Conservation (phyloP, 2,888 invertebrate species). For the Pseudococcus viburni region DNA sequence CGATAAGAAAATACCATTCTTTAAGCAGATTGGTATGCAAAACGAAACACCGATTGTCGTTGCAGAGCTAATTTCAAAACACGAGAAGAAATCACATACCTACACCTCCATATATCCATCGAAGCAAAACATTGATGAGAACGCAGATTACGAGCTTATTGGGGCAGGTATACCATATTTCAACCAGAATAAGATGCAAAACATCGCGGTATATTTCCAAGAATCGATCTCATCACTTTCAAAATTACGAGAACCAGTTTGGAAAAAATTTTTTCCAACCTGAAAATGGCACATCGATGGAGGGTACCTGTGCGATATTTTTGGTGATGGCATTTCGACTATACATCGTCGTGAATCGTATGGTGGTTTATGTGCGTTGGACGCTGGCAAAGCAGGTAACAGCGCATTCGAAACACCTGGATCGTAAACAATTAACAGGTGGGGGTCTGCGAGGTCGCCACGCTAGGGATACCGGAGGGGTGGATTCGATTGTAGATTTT, state of each 20-base stretch:
- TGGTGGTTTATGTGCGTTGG: background rate
- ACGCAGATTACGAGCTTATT: background rate
- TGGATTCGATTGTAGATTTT: slow-evolving; percentile 61
- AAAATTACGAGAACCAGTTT: background rate
- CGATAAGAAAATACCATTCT: too few species aligned
- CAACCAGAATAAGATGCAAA: too few species aligned
- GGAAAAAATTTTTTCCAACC: background rate
- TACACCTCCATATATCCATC: background rate
- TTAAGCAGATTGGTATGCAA: background rate
- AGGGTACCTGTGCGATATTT: background rate
- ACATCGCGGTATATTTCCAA: background rate
- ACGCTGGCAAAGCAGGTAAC: background rate
- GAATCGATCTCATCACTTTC: background rate
- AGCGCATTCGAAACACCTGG: slow-evolving; percentile 52
- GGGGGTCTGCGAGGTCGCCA: slow-evolving; percentile 40
- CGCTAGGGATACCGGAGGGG: slow-evolving; percentile 16
- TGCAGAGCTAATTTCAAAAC: background rate
- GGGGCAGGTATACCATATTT: background rate
- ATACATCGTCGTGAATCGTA: background rate
- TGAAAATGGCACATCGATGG: background rate
- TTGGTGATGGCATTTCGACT: background rate
- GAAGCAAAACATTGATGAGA: background rate
- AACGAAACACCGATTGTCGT: background rate
- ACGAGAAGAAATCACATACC: background rate
- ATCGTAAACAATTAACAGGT: slow-evolving; percentile 61